Base-by-base conservation (phyloP, 2,113 vertebrate species). In the Tringa solitaria region DNA sequence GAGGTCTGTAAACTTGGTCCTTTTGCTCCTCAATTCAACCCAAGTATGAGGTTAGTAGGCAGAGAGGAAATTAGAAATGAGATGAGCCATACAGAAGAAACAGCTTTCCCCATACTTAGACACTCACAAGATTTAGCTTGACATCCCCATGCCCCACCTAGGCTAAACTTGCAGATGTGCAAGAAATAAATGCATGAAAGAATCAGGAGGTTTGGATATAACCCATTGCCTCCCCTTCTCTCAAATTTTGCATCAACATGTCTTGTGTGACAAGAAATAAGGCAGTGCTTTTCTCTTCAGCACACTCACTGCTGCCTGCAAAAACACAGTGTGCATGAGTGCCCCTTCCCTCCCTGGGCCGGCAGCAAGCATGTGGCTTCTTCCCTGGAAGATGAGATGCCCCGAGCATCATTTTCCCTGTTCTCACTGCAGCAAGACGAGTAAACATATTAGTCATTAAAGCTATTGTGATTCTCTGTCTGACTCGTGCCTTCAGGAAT, bases 401-500 rank as follows among this genome's bases (percentile, higher is more conserved):
- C 59, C 37, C 0, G 4, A 93, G 90, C 87, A 85, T 94, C 64
- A 1, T 65, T 91, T 75, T 56, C 43, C 63, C 46, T 0, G 2
- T 59, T n/a, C 30, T 94, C 79, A 8, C 63, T 57, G 81, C 82
- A 67, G 90, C 1, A 5, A 92, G 88, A 94, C 6, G 2, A 93
- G 88, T 96, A 96, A 97, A 97, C 92, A 92, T 60, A 87, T 89
- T 89, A 84, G 85, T 84, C 95, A 86, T 46, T 84, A 87, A 76
- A 93, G 64, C 90, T 64, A 78, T 92, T 95, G 88, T 97, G 79
- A 90, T 83, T 93, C 65, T 93, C 75, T 56, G 75, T 60, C 82
- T 97, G 95, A 96, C 76, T 96, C 4, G 39, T 94, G 79, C 92
- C 90, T 93, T 95, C 77, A 93, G 95, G 96, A 96, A 95, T 96